Percentiles rank a stretch among this genome's conserved stretches.
These are phyloP conservation scores for Crepidodera aurea DNA, from an alignment of 2,888 invertebrate species.

Conservation along the genomic window DNA sequence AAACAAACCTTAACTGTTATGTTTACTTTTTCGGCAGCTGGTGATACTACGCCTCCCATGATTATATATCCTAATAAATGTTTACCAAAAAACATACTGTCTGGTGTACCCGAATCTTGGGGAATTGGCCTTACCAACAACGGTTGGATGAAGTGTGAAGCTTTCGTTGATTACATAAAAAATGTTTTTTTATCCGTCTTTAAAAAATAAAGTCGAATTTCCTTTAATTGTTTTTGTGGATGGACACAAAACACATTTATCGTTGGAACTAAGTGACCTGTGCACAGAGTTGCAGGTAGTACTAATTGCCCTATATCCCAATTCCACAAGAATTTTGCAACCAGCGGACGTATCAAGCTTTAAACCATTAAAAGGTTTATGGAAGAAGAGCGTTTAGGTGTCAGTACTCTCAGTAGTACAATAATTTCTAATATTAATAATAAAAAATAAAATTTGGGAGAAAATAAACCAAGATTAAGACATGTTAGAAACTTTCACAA, in stretches of 20 bases:
- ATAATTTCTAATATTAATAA: too few species aligned
- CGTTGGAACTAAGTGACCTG: constrained; percentile 28
- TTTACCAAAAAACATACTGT: constrained; percentile 8
- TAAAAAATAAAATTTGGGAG: too few species aligned
- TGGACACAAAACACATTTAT: constrained; percentile 31
- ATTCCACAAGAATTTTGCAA: constrained; percentile 41
- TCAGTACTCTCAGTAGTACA: constrained; percentile 29
- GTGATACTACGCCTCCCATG: constrained; percentile 15
- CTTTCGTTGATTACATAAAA: constrained; percentile 30
- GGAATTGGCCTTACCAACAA: constrained; percentile 13
- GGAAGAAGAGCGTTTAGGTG: constrained; percentile 49
- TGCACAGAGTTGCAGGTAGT: constrained; percentile 36
- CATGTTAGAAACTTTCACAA: too few species aligned
- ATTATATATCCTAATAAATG: constrained; percentile 31
- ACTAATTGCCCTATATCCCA: constrained; percentile 48
- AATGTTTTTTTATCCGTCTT: constrained; percentile 27
- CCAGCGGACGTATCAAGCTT: constrained; percentile 46
- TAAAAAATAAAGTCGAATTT: constrained; percentile 20
- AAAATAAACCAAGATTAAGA: too few species aligned
- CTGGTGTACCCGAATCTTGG: constrained; percentile 9
- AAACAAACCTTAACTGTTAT: constrained; percentile 21
- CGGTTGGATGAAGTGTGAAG: constrained; percentile 37
- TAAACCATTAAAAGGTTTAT: constrained; percentile 44
- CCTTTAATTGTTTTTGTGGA: constrained; percentile 30
- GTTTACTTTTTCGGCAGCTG: constrained; percentile 7